Evolutionary conservation across 2,888 invertebrate species (phyloP), one percentile per base, ranked within the genome.

Genomic region (Maniola hyperantus): DNA sequence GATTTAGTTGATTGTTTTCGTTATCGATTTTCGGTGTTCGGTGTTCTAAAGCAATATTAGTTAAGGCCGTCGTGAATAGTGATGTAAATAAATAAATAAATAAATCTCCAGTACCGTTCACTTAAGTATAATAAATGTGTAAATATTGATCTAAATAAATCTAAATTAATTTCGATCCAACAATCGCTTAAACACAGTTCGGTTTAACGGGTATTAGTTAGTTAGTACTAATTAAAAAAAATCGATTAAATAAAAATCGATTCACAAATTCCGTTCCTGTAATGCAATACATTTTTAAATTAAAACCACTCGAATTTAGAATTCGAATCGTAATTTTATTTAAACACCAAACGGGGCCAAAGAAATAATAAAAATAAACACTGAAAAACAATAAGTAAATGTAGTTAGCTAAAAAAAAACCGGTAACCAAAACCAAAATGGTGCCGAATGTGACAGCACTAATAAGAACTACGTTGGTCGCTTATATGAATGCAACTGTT

Each of bases 11-110:
- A 73, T 68, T 68, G 66, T 72, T 73, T 51, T 72, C 34, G 70
- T 58, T 72, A 58, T 67, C 13, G 39, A 51, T 64, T 51, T 68
- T 73, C 74, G 39, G 34, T 62, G 64, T 69, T 76, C 73, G 73
- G 69, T 74, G 76, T 77, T 75, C 76, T 73, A 71, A 82, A 84
- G 85, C 84, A 86, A 86, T 86, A 85, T 79, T 84, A 85, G 81
- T 67, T 83, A 82, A 79, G 79, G 51, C 44, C 51, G 65, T 54
- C 61, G 67, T 67, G 51, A 59, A 68, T 72, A 74, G 71, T 72
- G 67, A 57, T 64, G 70, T 72, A 69, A 51, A 75, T 73, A 75
- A 72, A 59, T 50, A 50, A 20, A 11, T 71, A 68, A 61, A n/a
- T 39, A 26, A 42, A n/a, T n/a, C 15, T 57, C 46, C 57, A 20